Evolutionary conservation across 2,113 vertebrate genomes (phyloP).

Genomic region (Cathartes aura): DNA sequence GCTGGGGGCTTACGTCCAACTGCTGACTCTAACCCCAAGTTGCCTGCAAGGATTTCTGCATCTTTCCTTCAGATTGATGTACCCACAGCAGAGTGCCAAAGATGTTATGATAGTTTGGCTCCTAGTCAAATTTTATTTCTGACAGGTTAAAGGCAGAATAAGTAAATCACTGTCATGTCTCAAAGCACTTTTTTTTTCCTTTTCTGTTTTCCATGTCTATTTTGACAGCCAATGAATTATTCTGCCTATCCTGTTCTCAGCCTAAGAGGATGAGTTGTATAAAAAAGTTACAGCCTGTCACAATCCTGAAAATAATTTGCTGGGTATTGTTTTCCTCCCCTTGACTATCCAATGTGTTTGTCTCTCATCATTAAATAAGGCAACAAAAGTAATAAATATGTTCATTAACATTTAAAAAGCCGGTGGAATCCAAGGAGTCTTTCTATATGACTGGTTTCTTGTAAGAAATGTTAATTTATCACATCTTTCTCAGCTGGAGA

Average conservation of each 20-base stretch:
- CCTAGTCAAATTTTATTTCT: slow-evolving; percentile 16
- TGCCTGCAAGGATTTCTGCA: not conserved
- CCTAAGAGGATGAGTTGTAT: not conserved
- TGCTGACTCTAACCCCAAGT: not conserved
- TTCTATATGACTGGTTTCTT: not conserved
- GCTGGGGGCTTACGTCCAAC: not conserved
- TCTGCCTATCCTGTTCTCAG: not conserved
- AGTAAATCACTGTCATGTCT: slow-evolving; percentile 35
- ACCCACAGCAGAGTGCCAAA: not conserved
- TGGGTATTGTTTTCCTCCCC: not conserved
- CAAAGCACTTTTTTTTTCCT: not conserved
- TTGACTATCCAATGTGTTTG: not conserved
- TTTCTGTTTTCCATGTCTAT: not conserved
- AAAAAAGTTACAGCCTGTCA: slow-evolving; percentile 5
- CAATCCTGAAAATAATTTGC: not conserved
- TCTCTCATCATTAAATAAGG: not conserved
- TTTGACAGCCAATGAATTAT: slow-evolving; percentile 36
- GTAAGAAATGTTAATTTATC: not conserved
- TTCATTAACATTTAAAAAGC: not conserved
- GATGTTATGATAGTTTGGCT: not conserved
- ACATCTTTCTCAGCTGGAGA: not conserved
- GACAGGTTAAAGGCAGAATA: not conserved
- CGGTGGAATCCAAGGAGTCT: not conserved
- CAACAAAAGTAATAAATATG: not conserved
- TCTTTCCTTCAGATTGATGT: not conserved